Base-by-base conservation (phyloP, 2,888 invertebrate species). In the Amorpha juglandis region DNA sequence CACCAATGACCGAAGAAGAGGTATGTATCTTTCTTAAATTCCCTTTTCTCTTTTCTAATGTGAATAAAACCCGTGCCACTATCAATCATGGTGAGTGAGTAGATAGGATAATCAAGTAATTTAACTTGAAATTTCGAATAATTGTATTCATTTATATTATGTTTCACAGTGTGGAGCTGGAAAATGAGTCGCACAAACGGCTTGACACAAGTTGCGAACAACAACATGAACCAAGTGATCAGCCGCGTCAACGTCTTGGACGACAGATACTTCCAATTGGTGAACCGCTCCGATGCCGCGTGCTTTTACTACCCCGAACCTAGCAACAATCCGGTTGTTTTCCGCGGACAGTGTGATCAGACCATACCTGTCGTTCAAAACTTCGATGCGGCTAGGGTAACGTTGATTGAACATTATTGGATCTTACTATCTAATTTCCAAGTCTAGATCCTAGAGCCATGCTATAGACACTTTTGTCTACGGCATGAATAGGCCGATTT, bases 81-180 rank as follows among this genome's bases (percentile, higher is more conserved):
- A n/a, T n/a, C n/a, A n/a, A n/a, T n/a, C n/a, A n/a, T n/a, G n/a
- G n/a, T n/a, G n/a, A n/a, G n/a, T n/a, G n/a, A n/a, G n/a, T n/a
- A n/a, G n/a, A n/a, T n/a, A n/a, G n/a, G n/a, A n/a, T n/a, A n/a
- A n/a, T n/a, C n/a, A n/a, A n/a, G n/a, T n/a, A n/a, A n/a, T n/a
- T n/a, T n/a, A n/a, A n/a, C n/a, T n/a, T n/a, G n/a, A n/a, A n/a
- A n/a, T n/a, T n/a, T n/a, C n/a, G n/a, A n/a, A n/a, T n/a, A n/a
- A n/a, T n/a, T n/a, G 14, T 47, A 8, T 12, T 14, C 1, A 9
- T 12, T 50, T 14, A 14, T 52, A 14, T 33, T 12, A 7, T 6
- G 1, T 62, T n/a, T 79, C 76, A 35, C 74, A 90, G 91, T 91
- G 0, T 88, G 76, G 78, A 89, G 89, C 67, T 92, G 91, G 91